Conservation (phyloP, 2,888 invertebrate species). For the Aporophyla lueneburgensis region DNA sequence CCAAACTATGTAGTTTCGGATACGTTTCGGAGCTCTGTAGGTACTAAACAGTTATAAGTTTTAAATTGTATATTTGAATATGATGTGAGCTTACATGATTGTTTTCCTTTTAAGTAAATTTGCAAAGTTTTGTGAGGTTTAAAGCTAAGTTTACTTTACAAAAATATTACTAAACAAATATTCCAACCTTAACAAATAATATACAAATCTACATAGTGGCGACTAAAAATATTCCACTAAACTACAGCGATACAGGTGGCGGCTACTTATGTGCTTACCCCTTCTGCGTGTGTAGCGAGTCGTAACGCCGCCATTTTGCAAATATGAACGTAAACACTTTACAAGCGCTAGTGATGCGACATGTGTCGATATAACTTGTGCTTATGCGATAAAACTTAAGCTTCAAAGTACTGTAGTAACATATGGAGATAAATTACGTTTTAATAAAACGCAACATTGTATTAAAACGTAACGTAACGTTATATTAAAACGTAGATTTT, state of each 20-base stretch:
- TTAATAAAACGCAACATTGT: too few species aligned
- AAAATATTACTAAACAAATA: too few species aligned
- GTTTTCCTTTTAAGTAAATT: not conserved
- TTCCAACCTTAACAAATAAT: not conserved
- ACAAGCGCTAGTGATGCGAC: slow-evolving; percentile 64
- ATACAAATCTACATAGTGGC: not conserved
- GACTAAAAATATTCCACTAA: slow-evolving; percentile 37
- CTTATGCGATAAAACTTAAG: slow-evolving; percentile 40
- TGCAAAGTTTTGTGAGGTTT: not conserved
- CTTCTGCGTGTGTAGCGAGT: slow-evolving; percentile 32
- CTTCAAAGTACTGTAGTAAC: slow-evolving; percentile 8
- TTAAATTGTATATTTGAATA: not conserved
- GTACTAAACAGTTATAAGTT: not conserved
- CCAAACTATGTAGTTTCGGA: not conserved
- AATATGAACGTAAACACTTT: slow-evolving; percentile 73
- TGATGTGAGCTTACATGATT: too few species aligned
- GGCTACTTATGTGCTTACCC: slow-evolving; percentile 30
- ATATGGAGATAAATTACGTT: slow-evolving; percentile 2
- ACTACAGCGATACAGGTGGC: slow-evolving; percentile 37
- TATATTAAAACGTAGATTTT: too few species aligned
- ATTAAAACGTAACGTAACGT: too few species aligned
- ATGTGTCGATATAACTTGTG: slow-evolving; percentile 24
- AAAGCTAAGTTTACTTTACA: not conserved
- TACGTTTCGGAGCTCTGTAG: not conserved
- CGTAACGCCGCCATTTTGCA: slow-evolving; percentile 72